These are phyloP conservation scores for Aurelia sp. DNA, from an alignment of 30 jellyfish, hydroid and myxozoan species.

Conservation along the genomic window DNA sequence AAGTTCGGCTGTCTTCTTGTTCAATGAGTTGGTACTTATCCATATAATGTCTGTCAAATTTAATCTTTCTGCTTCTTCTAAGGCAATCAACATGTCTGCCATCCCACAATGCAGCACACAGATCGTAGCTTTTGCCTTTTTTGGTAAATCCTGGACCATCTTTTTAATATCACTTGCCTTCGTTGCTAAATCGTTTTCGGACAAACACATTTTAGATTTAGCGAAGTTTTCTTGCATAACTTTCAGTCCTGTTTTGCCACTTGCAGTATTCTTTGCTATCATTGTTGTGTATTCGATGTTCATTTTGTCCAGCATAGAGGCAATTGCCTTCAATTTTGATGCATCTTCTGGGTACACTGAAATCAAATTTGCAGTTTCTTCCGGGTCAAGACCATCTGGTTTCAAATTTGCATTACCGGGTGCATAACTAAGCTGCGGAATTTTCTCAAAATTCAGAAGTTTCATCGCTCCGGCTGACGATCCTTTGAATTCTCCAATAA, in stretches of 20 bases:
- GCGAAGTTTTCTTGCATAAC: conserved; percentile 21
- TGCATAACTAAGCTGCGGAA: conserved; percentile 87
- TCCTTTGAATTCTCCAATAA: conserved; percentile 64
- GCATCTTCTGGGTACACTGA: conserved; percentile 88
- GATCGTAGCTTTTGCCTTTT: conserved; percentile 58
- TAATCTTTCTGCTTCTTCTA: conserved; percentile 51
- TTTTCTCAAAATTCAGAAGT: conserved; percentile 66
- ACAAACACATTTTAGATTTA: conserved; percentile 11
- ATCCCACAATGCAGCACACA: conserved; percentile 72
- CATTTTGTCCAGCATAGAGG: conserved; percentile 38
- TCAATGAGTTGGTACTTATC: conserved; percentile 84
- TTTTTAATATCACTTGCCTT: conserved; percentile 41
- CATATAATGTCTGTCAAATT: conserved; percentile 58
- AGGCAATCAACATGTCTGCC: conserved; percentile 37
- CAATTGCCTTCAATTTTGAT: conserved; percentile 68
- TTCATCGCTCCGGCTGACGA: conserved; percentile 56
- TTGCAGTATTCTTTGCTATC: conserved; percentile 57
- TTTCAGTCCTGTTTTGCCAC: conserved; percentile 75
- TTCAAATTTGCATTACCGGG: conserved; percentile 49
- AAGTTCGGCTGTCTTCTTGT: conserved; percentile 2
- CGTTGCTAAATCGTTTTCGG: conserved; percentile 19
- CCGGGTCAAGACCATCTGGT: conserved; percentile 43
- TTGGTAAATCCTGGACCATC: conserved; percentile 27
- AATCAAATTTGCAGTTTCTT: conserved; percentile 40
- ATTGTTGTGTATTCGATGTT: conserved; percentile 76